Evolutionary conservation across 2,113 vertebrate species (phyloP).

Genomic region (Myrmophylax atrothorax): DNA sequence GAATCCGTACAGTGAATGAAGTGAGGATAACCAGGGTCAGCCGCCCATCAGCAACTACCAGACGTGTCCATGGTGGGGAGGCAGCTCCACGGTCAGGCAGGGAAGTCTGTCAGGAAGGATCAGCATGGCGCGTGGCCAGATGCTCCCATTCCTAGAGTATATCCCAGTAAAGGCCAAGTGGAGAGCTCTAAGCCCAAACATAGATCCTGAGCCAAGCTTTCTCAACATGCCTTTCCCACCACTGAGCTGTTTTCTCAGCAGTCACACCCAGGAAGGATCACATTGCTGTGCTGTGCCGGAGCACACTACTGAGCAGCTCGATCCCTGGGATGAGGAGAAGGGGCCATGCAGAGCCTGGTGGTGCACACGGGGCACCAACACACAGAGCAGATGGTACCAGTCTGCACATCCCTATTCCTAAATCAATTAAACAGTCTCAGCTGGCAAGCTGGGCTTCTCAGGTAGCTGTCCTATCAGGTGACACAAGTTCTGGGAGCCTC

Average conservation of each 20-base stretch:
- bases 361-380: not conserved
- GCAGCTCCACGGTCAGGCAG: not conserved
- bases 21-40: not conserved
- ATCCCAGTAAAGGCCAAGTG: not conserved
- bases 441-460: not conserved
- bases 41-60: not conserved
- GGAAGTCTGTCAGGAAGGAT: not conserved
- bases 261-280: too few relatives aligned
- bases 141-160: not conserved
- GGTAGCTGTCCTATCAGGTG: not conserved
- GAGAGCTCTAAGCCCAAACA: not conserved
- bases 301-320: not conserved
- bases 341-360: not conserved
- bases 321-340: not conserved
- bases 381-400: not conserved
- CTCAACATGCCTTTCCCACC: not conserved
- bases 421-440: not conserved
- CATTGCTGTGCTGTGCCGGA: not conserved
- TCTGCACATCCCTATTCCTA: not conserved
- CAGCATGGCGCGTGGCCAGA: not conserved
- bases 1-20: not conserved
- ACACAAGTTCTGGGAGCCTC: not conserved
- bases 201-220: not conserved
- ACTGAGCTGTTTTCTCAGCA: not conserved
- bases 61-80: not conserved